These are phyloP conservation scores for Pristionchus fissidentatus DNA, from an alignment of 2,888 invertebrate species.

Conservation along the genomic window DNA sequence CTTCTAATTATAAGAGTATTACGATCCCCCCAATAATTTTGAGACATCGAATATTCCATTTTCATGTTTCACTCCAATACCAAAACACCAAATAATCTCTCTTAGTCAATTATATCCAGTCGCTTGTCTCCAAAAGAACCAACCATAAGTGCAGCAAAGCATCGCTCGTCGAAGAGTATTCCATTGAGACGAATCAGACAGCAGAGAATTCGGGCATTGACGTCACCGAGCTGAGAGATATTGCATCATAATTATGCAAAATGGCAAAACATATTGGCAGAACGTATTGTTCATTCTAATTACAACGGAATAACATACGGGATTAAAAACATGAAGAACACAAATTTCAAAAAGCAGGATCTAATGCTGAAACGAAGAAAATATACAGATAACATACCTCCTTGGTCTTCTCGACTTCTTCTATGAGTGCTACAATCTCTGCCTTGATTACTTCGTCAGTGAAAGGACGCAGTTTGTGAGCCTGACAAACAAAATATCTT, in stretches of 20 bases:
- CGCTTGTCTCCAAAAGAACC: not conserved
- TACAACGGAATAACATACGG: too few relatives aligned
- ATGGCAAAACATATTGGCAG: too few relatives aligned
- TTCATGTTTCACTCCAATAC: too few relatives aligned
- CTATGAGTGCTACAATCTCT: not conserved
- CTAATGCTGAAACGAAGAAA: too few relatives aligned
- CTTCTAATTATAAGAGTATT: not conserved
- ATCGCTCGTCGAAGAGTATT: slow-evolving; percentile 24
- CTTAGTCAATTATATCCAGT: not conserved
- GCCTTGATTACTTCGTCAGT: slow-evolving; percentile 10
- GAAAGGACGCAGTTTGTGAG: slow-evolving; percentile 17
- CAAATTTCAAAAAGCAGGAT: too few relatives aligned
- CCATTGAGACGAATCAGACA: slow-evolving; percentile 23
- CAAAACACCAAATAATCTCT: not conserved
- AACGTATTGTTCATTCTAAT: too few relatives aligned
- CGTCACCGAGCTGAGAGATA: not conserved
- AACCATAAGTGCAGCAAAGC: slow-evolving; percentile 14
- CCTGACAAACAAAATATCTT: not conserved
- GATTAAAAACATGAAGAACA: too few relatives aligned
- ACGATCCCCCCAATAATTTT: too few relatives aligned
- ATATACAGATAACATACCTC: not conserved
- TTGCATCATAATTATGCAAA: too few relatives aligned
- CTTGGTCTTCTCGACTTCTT: slow-evolving; percentile 4
- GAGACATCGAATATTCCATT: too few relatives aligned
- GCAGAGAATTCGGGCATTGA: slow-evolving; percentile 22